Base-by-base conservation (phyloP, 2,113 vertebrate genomes). In the Microcebus lehilahytsara region DNA sequence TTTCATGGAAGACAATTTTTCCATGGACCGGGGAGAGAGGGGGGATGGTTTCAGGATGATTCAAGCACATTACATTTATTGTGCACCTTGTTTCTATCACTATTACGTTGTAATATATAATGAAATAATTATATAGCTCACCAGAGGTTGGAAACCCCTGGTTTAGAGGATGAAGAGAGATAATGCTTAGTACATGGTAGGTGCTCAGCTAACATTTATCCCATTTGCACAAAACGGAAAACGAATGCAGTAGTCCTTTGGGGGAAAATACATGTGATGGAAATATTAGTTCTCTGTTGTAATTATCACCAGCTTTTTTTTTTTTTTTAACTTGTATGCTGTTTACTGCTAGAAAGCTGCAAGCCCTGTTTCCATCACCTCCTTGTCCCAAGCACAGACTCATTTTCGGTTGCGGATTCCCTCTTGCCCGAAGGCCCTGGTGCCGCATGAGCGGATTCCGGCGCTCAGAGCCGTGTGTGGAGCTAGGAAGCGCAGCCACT, bases 331-430 rank as follows among this genome's bases (percentile, higher is more conserved):
- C 42, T 74, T 9, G 30, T 37, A 0, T 25, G 12, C 72, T 86
- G 1, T 89, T 89, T 66, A 34, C 66, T 88, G 83, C 56, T n/a
- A 37, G 71, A 72, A 89, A 71, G 49, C 72, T 56, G 1, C 97
- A 97, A 98, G 89, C 97, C 64, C 96, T 3, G 8, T 67, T 64
- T 72, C 66, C 53, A 34, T 51, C 71, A 3, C n/a, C 27, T 56
- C 49, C 75, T 75, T 4, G 10, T 79, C 83, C 81, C 79, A 23
- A 95, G 93, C 37, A 23, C 17, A 62, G 95, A 62, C 83, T 91
- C 17, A 53, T 92, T 90, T 79, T 78, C 81, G 8, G 74, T 6
- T 58, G 91, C 0, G 6, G 84, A 80, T 80, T 51, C 37, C 49
- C 85, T 93, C 85, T 37, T 58, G 95, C 95, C 95, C 19, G 58